These are phyloP conservation scores for Drosophila greeni DNA, from an alignment of 2,888 invertebrate species.

Conservation along the genomic window DNA sequence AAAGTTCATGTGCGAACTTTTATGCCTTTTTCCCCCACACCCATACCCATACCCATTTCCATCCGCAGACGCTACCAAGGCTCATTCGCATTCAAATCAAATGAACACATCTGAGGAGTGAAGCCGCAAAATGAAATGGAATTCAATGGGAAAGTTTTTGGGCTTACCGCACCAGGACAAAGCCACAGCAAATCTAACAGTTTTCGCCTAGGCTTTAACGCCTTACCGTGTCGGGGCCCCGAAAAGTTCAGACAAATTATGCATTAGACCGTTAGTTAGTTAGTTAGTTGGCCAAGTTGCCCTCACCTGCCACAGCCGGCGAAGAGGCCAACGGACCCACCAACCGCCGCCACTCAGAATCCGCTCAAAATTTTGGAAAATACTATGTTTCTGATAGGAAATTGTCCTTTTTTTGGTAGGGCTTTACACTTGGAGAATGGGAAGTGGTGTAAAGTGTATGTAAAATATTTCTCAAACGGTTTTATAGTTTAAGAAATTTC, in stretches of 20 bases:
- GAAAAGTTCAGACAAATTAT: conserved; percentile 73
- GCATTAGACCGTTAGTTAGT: conserved; percentile 68
- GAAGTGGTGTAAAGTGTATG: neutral
- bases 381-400: conserved; percentile 17
- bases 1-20: conserved; percentile 68
- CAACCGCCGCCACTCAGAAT: conserved; percentile 15
- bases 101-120: conserved; percentile 64
- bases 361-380: conserved; percentile 24
- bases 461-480: too few species aligned
- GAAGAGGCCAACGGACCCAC: neutral
- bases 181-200: conserved; percentile 51
- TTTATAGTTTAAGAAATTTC: neutral
- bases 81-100: conserved; percentile 64
- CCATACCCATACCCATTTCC: conserved; percentile 5
- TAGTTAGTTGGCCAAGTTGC: conserved; percentile 51
- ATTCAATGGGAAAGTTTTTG: conserved; percentile 68
- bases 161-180: conserved; percentile 53
- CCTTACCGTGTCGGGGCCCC: conserved; percentile 46
- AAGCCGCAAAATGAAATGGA: conserved; percentile 69
- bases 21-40: conserved; percentile 54
- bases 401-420: neutral
- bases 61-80: conserved; percentile 24
- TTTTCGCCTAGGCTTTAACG: conserved; percentile 36
- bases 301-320: conserved; percentile 25
- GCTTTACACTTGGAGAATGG: neutral